Percentiles rank a stretch among this genome's conserved stretches.
These are phyloP conservation scores for Saimiri boliviensis DNA, from an alignment of 2,113 vertebrate genomes.

Conservation along the genomic window DNA sequence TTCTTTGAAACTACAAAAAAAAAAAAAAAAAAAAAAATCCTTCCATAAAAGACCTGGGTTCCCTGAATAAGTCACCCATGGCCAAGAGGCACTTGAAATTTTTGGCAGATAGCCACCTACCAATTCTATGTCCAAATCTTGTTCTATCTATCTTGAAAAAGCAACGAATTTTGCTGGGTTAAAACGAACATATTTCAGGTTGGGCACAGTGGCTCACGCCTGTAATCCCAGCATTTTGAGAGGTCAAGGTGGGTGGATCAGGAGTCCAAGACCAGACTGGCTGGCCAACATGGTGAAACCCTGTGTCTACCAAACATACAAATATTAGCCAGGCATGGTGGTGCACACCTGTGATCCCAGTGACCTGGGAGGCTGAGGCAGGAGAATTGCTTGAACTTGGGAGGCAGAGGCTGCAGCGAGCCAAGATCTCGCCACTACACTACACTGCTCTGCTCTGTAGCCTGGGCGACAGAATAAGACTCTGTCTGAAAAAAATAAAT, in stretches of 20 bases:
- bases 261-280: no score
- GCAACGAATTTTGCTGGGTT: not conserved
- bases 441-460: not conserved
- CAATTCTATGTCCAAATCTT: conserved; percentile 42
- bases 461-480: not conserved
- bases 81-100: conserved; percentile 16
- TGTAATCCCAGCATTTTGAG: no score
- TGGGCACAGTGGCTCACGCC: no score
- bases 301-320: no score
- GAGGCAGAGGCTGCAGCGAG: not conserved
- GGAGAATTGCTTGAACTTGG: not conserved
- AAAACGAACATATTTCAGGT: not conserved
- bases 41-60: not conserved
- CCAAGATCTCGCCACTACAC: not conserved
- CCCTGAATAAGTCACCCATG: not conserved
- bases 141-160: not conserved
- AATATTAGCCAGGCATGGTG: no score
- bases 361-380: not conserved
- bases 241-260: no score
- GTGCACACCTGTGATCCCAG: not conserved
- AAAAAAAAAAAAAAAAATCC: not conserved
- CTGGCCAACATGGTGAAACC: no score
- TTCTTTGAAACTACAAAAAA: not conserved
- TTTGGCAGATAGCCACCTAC: not conserved
- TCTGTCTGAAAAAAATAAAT: not conserved